Evolutionary conservation across 2,113 vertebrate genomes (phyloP), one percentile per base, ranked within the genome.

Genomic region (Tylochromis polylepis): DNA sequence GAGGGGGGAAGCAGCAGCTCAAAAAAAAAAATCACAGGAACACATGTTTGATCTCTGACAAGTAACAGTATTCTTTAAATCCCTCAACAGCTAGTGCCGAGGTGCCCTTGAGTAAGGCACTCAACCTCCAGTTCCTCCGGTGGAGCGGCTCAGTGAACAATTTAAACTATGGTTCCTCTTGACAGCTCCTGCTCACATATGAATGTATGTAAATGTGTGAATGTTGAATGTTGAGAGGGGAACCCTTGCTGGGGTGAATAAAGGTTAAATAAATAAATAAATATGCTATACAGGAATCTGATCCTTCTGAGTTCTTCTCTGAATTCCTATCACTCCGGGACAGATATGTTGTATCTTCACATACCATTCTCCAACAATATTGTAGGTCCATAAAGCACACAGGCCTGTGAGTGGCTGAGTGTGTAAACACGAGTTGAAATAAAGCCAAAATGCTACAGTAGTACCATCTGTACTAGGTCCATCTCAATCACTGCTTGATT

Each of bases 251-350:
- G 72, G 62, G 79, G 34, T 4, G 27, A 77, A 93, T 87, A 87
- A 84, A 85, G 72, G 70, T 89, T 92, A 89, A 95, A 96, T 96
- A 96, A 96, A 96, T 96, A 96, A 95, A 96, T 96, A 96, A 95
- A 95, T 95, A 95, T 89, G 80, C 80, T 92, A 88, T 89, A 93
- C 87, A 92, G 88, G 90, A 90, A 90, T 87, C 84, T 53, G 67
- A 80, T 89, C 82, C 86, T 87, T 85, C 86, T 88, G 84, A 89
- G 85, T 70, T 91, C 85, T 58, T 49, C 62, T 38, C 5, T 7
- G 11, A 53, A 46, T 79, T 84, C 81, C 29, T 75, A 31, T 59
- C 38, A 81, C 78, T 88, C 85, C 79, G 72, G 59, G 78, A 88
- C 41, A 89, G 86, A 89, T 86, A 89, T 85, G 87, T 81, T 78